A percentile compares a stretch with the other conserved stretches of the same genome.
phyloP scores from a whole-genome alignment of 2,113 vertebrate genomes.

The Ivindomyrus marchei region DNA sequence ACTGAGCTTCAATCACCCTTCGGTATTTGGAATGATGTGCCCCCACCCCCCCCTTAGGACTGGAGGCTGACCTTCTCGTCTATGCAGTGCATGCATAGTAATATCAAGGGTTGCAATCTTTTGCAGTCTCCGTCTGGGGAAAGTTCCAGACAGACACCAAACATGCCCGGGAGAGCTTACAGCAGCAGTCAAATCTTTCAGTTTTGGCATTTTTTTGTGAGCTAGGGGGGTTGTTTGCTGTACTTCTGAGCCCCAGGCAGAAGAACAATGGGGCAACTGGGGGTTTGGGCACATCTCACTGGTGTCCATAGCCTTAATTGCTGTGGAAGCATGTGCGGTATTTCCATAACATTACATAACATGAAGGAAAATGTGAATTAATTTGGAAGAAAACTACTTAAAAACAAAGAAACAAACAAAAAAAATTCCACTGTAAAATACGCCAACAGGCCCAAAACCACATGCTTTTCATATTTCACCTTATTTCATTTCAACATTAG shows the following conservation, averaged over 20 bases:
- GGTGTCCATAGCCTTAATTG: not conserved
- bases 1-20: not conserved
- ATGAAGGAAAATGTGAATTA: not conserved
- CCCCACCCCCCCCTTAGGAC: not conserved
- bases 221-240: not conserved
- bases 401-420: not conserved
- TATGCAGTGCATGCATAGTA: not conserved
- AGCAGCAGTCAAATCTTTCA: not conserved
- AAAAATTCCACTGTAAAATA: not conserved
- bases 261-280: not conserved
- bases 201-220: not conserved
- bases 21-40: not conserved
- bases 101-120: not conserved
- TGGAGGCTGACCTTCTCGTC: not conserved
- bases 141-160: not conserved
- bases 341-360: not conserved
- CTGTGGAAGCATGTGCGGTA: not conserved
- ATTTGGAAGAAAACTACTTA: not conserved
- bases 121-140: not conserved
- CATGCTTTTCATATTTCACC: not conserved
- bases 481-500: not conserved
- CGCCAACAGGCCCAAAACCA: not conserved
- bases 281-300: not conserved
- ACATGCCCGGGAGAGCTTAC: not conserved
- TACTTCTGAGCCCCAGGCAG: not conserved